These are phyloP conservation scores for Homarus americanus DNA, from an alignment of 1,140 invertebrate species.

Conservation along the genomic window DNA sequence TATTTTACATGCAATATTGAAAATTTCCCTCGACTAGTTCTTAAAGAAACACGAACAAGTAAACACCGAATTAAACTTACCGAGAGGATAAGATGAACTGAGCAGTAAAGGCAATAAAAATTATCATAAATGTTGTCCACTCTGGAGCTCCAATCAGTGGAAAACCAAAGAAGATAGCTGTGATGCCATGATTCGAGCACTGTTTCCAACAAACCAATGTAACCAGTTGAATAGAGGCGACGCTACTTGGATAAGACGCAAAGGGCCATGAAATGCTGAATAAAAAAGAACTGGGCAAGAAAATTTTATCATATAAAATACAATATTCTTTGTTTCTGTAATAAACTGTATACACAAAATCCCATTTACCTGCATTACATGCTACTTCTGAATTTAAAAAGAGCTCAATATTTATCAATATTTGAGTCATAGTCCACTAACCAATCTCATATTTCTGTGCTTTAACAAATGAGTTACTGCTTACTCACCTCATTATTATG, in stretches of 20 bases:
- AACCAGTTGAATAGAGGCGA: conserved; percentile 95
- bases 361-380: not conserved
- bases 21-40: too few species aligned
- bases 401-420: too few species aligned
- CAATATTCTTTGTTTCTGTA: too few species aligned
- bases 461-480: too few species aligned
- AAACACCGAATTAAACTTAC: conserved; percentile 81
- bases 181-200: conserved; percentile 94
- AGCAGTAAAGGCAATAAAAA: conserved; percentile 93
- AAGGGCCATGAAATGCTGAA: conserved; percentile 91
- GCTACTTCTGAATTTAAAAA: too few species aligned
- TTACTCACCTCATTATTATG: too few species aligned
- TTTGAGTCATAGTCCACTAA: too few species aligned
- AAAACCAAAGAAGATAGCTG: conserved; percentile 95
- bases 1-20: too few species aligned
- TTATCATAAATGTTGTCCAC: conserved; percentile 91
- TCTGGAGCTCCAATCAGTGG: conserved; percentile 89
- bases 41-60: too few species aligned
- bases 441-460: too few species aligned
- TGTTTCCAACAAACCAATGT: conserved; percentile 95
- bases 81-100: conserved; percentile 92
- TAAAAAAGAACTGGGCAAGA: conserved; percentile 86
- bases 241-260: conserved; percentile 88
- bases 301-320: conserved; percentile 78
- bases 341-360: not conserved